Base-by-base conservation (phyloP, 1,140 invertebrate species). In the Bombus balteatus region DNA sequence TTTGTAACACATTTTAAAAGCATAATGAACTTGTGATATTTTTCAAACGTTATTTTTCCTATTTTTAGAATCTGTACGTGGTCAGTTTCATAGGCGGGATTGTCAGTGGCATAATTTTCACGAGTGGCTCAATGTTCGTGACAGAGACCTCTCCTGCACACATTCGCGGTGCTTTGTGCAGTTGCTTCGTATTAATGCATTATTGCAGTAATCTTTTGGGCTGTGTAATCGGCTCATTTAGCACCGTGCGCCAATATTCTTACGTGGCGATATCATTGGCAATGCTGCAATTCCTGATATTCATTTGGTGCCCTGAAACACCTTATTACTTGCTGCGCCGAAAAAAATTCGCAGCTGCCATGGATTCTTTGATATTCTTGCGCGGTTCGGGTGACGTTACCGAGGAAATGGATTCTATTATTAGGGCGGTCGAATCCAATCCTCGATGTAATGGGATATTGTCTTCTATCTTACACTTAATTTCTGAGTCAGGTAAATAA, bases 111-210 rank as follows among this genome's bases (percentile, higher is more conserved):
- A 96, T 96, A 25, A 95, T 96, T 9, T 96, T 96, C 82, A 96
- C 96, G 4, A 94, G 95, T 5, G 95, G 96, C 0, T 96, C 96
- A 1, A 96, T 96, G 94, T 97, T 97, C 89, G 91, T 97, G 70
- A 95, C 96, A 85, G 96, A 97, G 95, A 95, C 97, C 82, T 94
- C 97, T 86, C 95, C 96, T 65, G 93, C 96, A 90, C 94, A 96
- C 77, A 95, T 97, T 32, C 93, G 97, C 34, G 97, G 97, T 1
- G 95, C 96, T 15, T 95, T 97, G 92, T 96, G 96, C 0, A 96
- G 96, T 28, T 95, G 96, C n/a, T 96, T 96, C 73, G 96, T 97
- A 80, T 95, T 97, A 41, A 72, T 83, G 68, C 37, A 75, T 59
- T 86, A 70, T 25, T 70, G 96, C 66, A 97, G 97, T 28, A 97